Evolutionary conservation across 2,113 vertebrate species (phyloP), one percentile per base, ranked within the genome.

Genomic region (Vulpes ferrilata): DNA sequence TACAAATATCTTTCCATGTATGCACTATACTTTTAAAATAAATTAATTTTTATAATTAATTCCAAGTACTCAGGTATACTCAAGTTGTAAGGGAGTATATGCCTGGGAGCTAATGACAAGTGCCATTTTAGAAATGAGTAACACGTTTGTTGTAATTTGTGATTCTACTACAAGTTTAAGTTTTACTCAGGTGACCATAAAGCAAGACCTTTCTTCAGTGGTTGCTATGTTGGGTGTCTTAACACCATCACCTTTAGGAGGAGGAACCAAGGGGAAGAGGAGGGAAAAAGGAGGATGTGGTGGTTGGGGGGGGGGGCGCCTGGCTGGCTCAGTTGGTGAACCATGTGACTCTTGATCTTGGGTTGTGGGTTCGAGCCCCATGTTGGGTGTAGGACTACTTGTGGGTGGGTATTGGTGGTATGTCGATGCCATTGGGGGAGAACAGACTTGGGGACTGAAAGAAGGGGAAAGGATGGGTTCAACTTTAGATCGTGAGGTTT

Each of bases 31-130:
- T 88, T 48, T 48, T 55, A 65, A 95, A 90, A 62, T 76, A 7
- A 71, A 25, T 53, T 65, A 48, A 57, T 80, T 90, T 90, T 90
- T 90, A n/a, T 84, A 88, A 79, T 83, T 84, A 88, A 55, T 94
- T 94, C 38, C 67, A 59, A 85, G 19, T 64, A 57, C 22, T 81
- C 43, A 55, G 80, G 35, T 93, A 84, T 90, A 76, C n/a, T 55
- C 59, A 76, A 82, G 19, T 43, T 84, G 35, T 71, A 48, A 60
- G 81, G 30, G 80, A 93, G 43, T 43, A 43, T 43, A 59, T 82
- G 6, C 11, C n/a, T 80, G 15, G 53, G 19, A 71, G 32, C 38
- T 30, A 38, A 85, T 80, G 55, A 93, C 80, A 76, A 95, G 90
- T 62, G 20, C 32, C 13, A 25, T 84, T 82, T 93, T 64, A 96